A percentile compares a stretch with the other conserved stretches of the same genome.
These are phyloP conservation scores for Agriopis marginaria DNA, from an alignment of 2,888 invertebrate species.

Conservation along the genomic window DNA sequence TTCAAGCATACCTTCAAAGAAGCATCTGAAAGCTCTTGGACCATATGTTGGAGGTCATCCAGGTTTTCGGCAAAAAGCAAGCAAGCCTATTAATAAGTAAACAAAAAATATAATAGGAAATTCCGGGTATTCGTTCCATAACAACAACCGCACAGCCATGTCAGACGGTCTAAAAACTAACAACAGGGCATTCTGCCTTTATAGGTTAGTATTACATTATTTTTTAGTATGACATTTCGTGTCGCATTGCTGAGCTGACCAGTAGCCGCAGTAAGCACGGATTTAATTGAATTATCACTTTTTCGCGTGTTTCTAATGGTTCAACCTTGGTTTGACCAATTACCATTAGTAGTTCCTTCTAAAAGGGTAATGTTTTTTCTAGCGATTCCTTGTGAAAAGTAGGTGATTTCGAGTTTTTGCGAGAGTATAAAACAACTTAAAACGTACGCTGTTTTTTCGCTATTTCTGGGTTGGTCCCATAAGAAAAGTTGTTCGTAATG, in stretches of 20 bases:
- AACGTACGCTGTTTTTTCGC: no score
- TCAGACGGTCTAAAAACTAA: no score
- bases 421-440: neutral
- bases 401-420: neutral
- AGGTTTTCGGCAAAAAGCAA: no score
- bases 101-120: no score
- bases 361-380: conserved; percentile 3
- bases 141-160: no score
- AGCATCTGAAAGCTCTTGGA: no score
- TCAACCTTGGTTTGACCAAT: conserved; percentile 7
- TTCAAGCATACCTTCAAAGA: no score
- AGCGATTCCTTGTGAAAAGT: neutral
- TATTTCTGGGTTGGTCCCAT: no score
- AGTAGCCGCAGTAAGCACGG: conserved; percentile 15
- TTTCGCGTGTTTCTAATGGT: conserved; percentile 41
- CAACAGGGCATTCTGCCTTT: neutral
- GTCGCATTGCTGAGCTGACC: conserved; percentile 52
- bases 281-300: conserved; percentile 44
- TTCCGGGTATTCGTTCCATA: no score
- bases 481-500: no score
- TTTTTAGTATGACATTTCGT: conserved; percentile 53
- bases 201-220: conserved; percentile 45
- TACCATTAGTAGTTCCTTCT: neutral
- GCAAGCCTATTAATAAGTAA: no score
- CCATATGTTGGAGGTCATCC: no score